Evolutionary conservation across 2,113 vertebrate species (phyloP), one percentile per base, ranked within the genome.

Genomic region (Gnathonemus echidnorhynchus): DNA sequence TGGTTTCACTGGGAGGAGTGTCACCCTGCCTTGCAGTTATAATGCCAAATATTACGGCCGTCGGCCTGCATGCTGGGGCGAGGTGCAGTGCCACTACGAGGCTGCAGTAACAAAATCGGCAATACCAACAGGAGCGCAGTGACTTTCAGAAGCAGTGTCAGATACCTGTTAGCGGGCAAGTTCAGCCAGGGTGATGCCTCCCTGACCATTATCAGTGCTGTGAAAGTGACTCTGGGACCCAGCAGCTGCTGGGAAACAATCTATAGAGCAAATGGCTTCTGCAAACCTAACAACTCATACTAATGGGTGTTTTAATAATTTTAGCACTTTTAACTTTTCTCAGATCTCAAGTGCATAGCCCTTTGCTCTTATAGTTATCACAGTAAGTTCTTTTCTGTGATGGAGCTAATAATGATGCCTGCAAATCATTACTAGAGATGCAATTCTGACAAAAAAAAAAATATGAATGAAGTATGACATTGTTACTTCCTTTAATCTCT

Each of bases 21-120:
- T 94, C 0, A 93, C 93, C 45, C 88, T 96, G 48, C 77, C 8
- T 0, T 96, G 95, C 90, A 93, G 49, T 8, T 95, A 95, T 53
- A 89, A 95, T 39, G 89, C 91, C 0, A 1, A 19, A 8, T 53
- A 91, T 49, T 89, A 95, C 0, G 94, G 95, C 6, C 88, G 2
- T 49, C 92, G 94, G 1, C 1, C 88, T 1, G 53, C 66, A 2
- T 96, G 95, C 91, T 96, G 95, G 94, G 95, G 6, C 90, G 89
- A 35, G 95, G 93, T 2, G 1, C 85, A 48, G 91, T 95, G 53
- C 95, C 95, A 24, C 91, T 10, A 58, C 89, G 92, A 0, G 93
- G 94, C 88, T 96, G 95, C 45, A 90, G 2, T 31, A 87, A 92
- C 0, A 90, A 93, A 83, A 89, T 96, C 88, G 89, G 95, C 90